These are phyloP conservation scores for Armadillidium nasatum DNA, from an alignment of 1,140 invertebrate genomes.

Conservation along the genomic window DNA sequence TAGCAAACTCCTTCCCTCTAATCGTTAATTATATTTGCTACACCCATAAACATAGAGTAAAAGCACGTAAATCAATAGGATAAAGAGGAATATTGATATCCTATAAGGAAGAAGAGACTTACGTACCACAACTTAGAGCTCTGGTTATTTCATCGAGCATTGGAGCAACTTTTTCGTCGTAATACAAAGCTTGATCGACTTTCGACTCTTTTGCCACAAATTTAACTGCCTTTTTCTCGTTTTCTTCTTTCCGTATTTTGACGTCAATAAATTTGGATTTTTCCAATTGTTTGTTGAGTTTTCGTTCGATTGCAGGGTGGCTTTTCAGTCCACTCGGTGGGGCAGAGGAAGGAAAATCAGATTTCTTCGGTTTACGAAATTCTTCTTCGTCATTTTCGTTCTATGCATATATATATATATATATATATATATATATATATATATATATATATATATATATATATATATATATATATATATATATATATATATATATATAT, in stretches of 20 bases:
- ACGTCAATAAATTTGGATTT: neutral
- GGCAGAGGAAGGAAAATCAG: neutral
- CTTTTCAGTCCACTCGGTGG: neutral
- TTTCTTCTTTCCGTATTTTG: neutral
- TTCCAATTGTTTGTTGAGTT: neutral
- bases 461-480: conserved; percentile 3
- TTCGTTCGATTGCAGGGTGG: neutral
- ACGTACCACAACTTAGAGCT: conserved; percentile 40
- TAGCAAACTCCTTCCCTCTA: no score
- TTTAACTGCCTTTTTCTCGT: neutral
- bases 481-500: neutral
- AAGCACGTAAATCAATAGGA: neutral
- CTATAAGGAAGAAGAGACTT: neutral
- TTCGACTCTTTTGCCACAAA: neutral
- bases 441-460: conserved; percentile 6
- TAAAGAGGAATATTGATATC: neutral
- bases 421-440: conserved; percentile 21
- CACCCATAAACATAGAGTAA: neutral
- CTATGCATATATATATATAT: conserved; percentile 23
- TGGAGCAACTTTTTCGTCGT: conserved; percentile 47
- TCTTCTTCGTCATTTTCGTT: neutral
- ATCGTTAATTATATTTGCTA: no score
- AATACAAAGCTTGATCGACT: conserved; percentile 38
- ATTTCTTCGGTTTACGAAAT: neutral
- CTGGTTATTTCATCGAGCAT: conserved; percentile 47